Evolutionary conservation across 2,888 invertebrate species (phyloP).

Genomic region (Chelonus formosanus): DNA sequence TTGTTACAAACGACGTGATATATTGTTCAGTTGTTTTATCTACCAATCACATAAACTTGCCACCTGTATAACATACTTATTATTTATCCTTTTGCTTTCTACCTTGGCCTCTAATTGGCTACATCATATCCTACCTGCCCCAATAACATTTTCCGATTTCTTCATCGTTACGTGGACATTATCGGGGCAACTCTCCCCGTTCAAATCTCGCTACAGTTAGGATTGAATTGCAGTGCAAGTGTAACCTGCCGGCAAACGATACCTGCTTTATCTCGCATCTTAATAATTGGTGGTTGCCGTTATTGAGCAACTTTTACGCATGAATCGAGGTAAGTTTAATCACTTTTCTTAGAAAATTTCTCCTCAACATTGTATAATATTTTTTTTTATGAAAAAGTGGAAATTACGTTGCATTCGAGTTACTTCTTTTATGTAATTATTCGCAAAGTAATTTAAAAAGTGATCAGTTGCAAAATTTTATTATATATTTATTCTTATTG

Average conservation of each 20-base stretch:
- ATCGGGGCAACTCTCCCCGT: conserved; percentile 11
- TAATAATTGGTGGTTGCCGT: background rate
- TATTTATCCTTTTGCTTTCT: too few relatives aligned
- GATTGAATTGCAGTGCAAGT: conserved; percentile 24
- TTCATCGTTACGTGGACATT: background rate
- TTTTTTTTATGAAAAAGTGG: background rate
- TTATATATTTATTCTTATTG: too few relatives aligned
- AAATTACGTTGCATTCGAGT: too few relatives aligned
- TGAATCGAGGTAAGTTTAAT: conserved; percentile 15
- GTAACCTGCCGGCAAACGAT: conserved; percentile 6
- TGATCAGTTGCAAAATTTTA: too few relatives aligned
- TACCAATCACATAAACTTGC: background rate
- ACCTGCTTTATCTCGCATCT: background rate
- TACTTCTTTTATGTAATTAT: too few relatives aligned
- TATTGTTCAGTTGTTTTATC: background rate
- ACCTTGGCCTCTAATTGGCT: conserved; percentile 6
- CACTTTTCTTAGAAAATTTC: background rate
- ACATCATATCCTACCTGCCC: conserved; percentile 12
- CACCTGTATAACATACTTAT: too few relatives aligned
- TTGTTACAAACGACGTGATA: conserved; percentile 1
- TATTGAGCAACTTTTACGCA: conserved; percentile 3
- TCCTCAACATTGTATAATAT: too few relatives aligned
- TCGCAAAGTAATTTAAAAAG: too few relatives aligned
- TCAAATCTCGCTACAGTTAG: background rate
- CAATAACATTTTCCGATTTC: conserved; percentile 12